Conservation (phyloP, 2,113 vertebrate genomes). For the Scortum barcoo region DNA sequence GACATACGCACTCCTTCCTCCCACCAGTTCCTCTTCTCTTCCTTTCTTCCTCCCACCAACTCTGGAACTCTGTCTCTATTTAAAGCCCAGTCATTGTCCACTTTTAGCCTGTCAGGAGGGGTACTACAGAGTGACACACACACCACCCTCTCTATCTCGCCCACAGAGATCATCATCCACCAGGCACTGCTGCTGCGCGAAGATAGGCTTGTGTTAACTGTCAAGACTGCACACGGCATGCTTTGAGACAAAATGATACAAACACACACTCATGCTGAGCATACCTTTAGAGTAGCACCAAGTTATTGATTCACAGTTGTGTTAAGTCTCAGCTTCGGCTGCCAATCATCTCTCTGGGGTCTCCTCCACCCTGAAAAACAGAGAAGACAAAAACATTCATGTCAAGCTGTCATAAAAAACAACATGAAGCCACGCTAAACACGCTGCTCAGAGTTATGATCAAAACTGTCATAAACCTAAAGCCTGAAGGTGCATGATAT, state of each 20-base stretch:
- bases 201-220: conserved; percentile 46
- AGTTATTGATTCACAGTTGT: conserved; percentile 72
- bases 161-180: conserved; percentile 35
- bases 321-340: conserved; percentile 70
- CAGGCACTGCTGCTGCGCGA: conserved; percentile 47
- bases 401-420: conserved; percentile 52
- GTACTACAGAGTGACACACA: conserved; percentile 35
- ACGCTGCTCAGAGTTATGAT: conserved; percentile 16
- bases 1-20: conserved; percentile 59
- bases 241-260: conserved; percentile 29
- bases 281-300: conserved; percentile 78
- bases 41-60: conserved; percentile 61
- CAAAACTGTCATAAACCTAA: neutral
- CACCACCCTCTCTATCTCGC: conserved; percentile 22
- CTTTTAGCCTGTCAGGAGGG: conserved; percentile 42
- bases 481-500: neutral
- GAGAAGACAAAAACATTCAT: conserved; percentile 35
- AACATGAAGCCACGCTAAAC: neutral
- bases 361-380: conserved; percentile 70
- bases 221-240: neutral
- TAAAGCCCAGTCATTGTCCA: conserved; percentile 53
- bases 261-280: conserved; percentile 29
- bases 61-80: conserved; percentile 62
- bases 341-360: conserved; percentile 74
- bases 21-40: conserved; percentile 65